Conservation (phyloP, 1,140 invertebrate species). For the Tribolium madens region DNA sequence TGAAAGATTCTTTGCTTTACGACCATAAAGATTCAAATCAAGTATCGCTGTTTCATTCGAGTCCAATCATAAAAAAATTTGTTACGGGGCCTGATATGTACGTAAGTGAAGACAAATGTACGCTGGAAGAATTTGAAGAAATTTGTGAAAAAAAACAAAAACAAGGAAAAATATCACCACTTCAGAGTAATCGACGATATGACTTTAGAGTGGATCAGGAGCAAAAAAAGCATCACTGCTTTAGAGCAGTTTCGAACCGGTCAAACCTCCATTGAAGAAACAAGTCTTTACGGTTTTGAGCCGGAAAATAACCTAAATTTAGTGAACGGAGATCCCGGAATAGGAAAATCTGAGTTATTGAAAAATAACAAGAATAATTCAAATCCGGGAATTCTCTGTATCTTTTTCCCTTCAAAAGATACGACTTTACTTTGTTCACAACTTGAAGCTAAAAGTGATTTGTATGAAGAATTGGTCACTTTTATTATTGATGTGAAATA, state of each 20-base stretch:
- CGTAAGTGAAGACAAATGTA: not conserved
- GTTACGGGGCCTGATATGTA: not conserved
- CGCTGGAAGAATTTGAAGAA: not conserved
- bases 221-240: not conserved
- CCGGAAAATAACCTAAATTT: not conserved
- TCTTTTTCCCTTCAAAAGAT: not conserved
- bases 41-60: not conserved
- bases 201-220: conserved; percentile 5
- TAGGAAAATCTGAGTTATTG: not conserved
- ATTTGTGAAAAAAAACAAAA: conserved; percentile 3
- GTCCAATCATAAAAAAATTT: not conserved
- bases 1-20: not conserved
- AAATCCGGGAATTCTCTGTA: not conserved
- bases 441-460: not conserved
- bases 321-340: not conserved
- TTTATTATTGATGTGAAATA: not conserved
- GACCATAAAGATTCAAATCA: not conserved
- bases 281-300: not conserved
- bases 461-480: not conserved
- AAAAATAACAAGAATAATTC: conserved; percentile 19
- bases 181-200: not conserved
- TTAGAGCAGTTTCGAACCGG: not conserved
- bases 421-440: not conserved
- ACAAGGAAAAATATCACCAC: not conserved
- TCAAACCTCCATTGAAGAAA: not conserved